Base-by-base conservation (phyloP, 1,140 invertebrate genomes). In the Brachionus sp. region DNA sequence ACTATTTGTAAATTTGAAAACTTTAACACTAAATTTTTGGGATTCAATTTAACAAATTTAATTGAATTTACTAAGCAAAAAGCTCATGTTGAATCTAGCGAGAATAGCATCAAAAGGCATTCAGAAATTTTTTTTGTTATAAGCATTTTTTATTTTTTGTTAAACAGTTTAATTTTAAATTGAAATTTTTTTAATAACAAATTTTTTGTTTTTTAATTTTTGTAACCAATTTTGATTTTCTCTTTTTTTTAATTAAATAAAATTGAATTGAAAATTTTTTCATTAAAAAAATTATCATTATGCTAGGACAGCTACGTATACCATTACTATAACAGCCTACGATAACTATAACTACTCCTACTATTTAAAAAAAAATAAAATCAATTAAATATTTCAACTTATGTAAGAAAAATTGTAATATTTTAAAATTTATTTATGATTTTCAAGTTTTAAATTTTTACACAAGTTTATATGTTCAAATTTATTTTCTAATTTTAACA, bases 1-100 rank as follows among this genome's bases (percentile, higher is more conserved):
- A 80, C 50, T 3, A 57, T 80, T 9, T 80, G 77, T 66, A 19
- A 57, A 37, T 29, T 66, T 25, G n/a, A 62, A 39, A 80, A 80
- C 12, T 80, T 80, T 23, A 42, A 80, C 25, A 39, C 16, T 4
- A 66, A 57, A 80, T 80, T 80, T 80, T 6, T 80, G 4, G 33
- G 39, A 33, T 80, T 62, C 19, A 39, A 25, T 62, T 44, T 80
- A 42, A 44, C 25, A 39, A 42, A 6, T 62, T 29, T 80, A 5
- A 62, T 80, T 12, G 77, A 80, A 5, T 80, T 25, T 37, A 44
- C 77, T 1, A 75, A 46, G 23, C 39, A 75, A 50, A 75, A 25
- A 10, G 19, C 39, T 2, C 66, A 39, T 70, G 9, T 70, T 37
- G 66, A 70, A 42, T 3, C 29, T 23, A 39, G 5, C n/a, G 64